These are phyloP conservation scores for Drosophila leonis DNA, from an alignment of 2,888 invertebrate species.

Conservation along the genomic window DNA sequence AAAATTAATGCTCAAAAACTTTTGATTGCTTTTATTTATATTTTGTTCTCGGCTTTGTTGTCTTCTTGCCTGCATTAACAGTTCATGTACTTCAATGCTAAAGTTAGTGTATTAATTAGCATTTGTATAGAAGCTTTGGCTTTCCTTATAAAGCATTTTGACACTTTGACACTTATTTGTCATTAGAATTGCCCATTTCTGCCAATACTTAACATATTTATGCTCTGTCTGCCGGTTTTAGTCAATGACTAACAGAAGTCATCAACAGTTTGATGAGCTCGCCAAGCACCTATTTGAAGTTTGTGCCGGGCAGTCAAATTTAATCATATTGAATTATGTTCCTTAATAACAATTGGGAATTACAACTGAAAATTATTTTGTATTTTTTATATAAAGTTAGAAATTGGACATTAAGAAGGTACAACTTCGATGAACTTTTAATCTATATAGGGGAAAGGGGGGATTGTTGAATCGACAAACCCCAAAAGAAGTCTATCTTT, in stretches of 20 bases:
- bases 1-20: constrained; percentile 71
- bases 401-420: neutral
- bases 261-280: constrained; percentile 30
- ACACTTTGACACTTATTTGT: constrained; percentile 39
- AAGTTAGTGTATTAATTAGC: constrained; percentile 36
- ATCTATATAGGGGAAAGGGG: too few relatives aligned
- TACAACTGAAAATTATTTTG: neutral
- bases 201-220: constrained; percentile 36
- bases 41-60: constrained; percentile 35
- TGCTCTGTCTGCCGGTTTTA: constrained; percentile 28
- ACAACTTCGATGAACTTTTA: neutral
- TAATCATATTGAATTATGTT: constrained; percentile 11
- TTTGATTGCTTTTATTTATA: constrained; percentile 41
- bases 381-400: neutral
- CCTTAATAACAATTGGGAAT: neutral
- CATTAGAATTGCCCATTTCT: constrained; percentile 30
- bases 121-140: constrained; percentile 28
- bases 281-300: constrained; percentile 3
- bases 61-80: constrained; percentile 36
- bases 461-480: too few relatives aligned
- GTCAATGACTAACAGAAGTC: neutral
- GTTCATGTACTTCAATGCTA: constrained; percentile 23
- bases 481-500: too few relatives aligned
- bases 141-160: constrained; percentile 15
- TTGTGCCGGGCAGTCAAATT: neutral